These are phyloP conservation scores for Tenualosa thibaudeaui DNA, from an alignment of 2,797 vertebrate genomes.

Conservation along the genomic window DNA sequence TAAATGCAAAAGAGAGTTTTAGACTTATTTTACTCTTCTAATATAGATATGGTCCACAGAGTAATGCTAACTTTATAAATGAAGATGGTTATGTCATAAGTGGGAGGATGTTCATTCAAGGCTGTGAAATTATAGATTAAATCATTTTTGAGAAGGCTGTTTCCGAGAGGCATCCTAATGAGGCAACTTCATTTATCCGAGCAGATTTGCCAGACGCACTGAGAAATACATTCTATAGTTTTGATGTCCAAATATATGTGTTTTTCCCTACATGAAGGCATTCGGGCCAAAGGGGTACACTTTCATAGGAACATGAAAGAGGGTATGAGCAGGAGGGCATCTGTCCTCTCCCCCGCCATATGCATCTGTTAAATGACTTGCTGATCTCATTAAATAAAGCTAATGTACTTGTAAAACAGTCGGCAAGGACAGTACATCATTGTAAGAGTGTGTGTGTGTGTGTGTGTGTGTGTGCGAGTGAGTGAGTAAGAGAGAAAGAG, in stretches of 20 bases:
- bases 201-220: background rate
- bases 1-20: background rate
- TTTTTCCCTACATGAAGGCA: constrained; percentile 49
- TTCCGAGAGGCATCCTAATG: background rate
- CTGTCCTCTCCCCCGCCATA: constrained; percentile 77
- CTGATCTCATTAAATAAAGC: constrained; percentile 98
- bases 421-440: constrained; percentile 96
- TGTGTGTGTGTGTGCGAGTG: background rate
- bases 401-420: constrained; percentile 99
- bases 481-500: background rate
- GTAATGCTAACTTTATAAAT: background rate
- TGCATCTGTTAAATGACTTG: constrained; percentile 93
- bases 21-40: background rate
- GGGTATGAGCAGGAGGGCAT: constrained; percentile 52
- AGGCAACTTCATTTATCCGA: background rate
- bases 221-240: background rate
- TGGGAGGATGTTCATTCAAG: background rate
- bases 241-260: background rate
- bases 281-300: constrained; percentile 54
- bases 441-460: constrained; percentile 74
- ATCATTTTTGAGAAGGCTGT: background rate
- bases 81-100: background rate
- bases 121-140: background rate
- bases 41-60: background rate
- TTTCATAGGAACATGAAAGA: constrained; percentile 38